Conservation (phyloP, 2,797 vertebrate species). For the Arrhamphus sclerolepis region DNA sequence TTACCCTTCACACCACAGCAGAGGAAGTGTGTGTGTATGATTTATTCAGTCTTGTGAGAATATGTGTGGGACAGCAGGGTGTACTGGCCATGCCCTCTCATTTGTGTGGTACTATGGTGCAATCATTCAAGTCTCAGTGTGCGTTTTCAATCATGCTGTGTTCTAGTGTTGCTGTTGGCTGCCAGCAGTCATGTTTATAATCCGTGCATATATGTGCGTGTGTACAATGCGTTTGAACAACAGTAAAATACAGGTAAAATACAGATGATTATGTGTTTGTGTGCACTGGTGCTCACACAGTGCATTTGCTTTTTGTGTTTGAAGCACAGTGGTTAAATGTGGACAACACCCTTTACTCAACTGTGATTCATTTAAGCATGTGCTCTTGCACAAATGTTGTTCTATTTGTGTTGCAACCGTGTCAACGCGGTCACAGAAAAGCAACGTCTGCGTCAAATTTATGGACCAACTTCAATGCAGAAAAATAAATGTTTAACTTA, state of each 20-base stretch:
- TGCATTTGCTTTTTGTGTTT: conserved; percentile 8
- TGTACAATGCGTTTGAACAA: not conserved
- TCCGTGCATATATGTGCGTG: not conserved
- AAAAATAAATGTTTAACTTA: too few relatives aligned
- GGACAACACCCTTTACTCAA: too few relatives aligned
- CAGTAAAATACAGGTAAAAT: conserved; percentile 22
- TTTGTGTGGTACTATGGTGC: conserved; percentile 24
- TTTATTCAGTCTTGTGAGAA: conserved; percentile 25
- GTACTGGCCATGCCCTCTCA: conserved; percentile 4
- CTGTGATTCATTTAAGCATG: too few relatives aligned
- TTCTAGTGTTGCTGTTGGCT: not conserved
- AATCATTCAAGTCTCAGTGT: not conserved
- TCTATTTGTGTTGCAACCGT: too few relatives aligned
- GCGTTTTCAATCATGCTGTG: not conserved
- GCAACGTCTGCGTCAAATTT: too few relatives aligned
- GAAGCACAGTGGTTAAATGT: too few relatives aligned
- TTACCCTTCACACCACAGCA: conserved; percentile 54
- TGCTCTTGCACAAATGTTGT: too few relatives aligned
- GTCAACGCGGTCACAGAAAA: too few relatives aligned
- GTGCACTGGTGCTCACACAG: conserved; percentile 12
- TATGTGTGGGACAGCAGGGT: conserved; percentile 14
- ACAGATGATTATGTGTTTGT: conserved; percentile 37
- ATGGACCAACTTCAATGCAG: too few relatives aligned
- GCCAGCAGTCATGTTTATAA: conserved; percentile 16
- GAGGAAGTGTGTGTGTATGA: conserved; percentile 9